These are phyloP conservation scores for Pristionchus pacificus DNA, from an alignment of 1,140 invertebrate species.

Conservation along the genomic window DNA sequence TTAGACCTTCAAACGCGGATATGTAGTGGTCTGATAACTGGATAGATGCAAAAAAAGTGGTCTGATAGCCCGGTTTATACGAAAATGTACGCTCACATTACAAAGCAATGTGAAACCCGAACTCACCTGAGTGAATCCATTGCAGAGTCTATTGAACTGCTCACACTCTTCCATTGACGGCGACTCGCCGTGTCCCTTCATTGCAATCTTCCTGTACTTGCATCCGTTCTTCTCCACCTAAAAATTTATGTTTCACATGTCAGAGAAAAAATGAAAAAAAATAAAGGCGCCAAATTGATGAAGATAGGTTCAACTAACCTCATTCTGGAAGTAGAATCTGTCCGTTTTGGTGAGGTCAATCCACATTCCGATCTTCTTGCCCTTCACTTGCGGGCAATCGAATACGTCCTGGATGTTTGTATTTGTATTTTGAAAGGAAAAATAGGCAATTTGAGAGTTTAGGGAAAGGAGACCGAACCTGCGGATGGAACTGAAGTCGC, in stretches of 20 bases:
- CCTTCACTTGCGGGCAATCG: constrained; percentile 13
- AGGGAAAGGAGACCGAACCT: not conserved
- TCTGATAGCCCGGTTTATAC: not conserved
- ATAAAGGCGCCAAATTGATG: too few species aligned
- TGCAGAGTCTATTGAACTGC: constrained; percentile 53
- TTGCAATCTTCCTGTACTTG: constrained; percentile 67
- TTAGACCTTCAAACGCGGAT: too few species aligned
- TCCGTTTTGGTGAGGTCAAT: constrained; percentile 91
- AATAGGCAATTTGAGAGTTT: not conserved
- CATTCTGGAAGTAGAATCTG: constrained; percentile 79
- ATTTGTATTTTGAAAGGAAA: constrained; percentile 25
- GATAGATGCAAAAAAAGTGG: not conserved
- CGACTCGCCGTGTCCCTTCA: constrained; percentile 56
- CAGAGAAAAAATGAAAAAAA: too few species aligned
- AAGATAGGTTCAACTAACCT: too few species aligned
- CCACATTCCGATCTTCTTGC: constrained; percentile 81
- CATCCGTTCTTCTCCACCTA: constrained; percentile 65
- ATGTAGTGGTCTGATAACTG: too few species aligned
- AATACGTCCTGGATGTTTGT: constrained; percentile 21
- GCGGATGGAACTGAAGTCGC: constrained; percentile 43
- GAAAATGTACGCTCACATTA: not conserved
- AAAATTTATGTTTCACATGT: constrained; percentile 71
- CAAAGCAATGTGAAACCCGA: constrained; percentile 7
- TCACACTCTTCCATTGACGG: constrained; percentile 56
- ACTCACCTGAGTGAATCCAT: constrained; percentile 44